A percentile compares a stretch with the other conserved stretches of the same genome.
Conservation (phyloP, 2,113 vertebrate genomes). For the Lophochroa leadbeateri region DNA sequence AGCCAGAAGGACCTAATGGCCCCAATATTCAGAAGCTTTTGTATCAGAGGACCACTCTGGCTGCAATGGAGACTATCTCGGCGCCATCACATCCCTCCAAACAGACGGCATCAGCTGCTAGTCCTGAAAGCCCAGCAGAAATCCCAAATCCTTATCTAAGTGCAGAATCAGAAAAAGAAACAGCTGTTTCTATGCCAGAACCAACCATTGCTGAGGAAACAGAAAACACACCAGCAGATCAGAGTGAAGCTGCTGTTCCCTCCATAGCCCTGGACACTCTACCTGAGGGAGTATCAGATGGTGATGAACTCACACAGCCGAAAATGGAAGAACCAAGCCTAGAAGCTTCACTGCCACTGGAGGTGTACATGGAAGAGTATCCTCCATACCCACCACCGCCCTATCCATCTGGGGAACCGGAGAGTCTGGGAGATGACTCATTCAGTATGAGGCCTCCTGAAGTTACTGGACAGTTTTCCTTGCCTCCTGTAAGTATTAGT, state of each 20-base stretch:
- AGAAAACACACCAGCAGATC: conserved; percentile 46
- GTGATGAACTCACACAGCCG: conserved; percentile 1
- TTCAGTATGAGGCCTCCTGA: conserved; percentile 91
- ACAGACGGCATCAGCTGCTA: conserved; percentile 38
- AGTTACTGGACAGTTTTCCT: conserved; percentile 89
- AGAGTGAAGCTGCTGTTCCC: conserved; percentile 72
- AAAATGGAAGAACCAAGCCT: conserved; percentile 52
- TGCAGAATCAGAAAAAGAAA: conserved; percentile 61
- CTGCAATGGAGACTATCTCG: conserved; percentile 90
- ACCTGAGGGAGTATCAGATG: conserved; percentile 64
- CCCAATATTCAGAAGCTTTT: conserved; percentile 97
- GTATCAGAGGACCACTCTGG: conserved; percentile 95
- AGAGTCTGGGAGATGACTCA: conserved; percentile 84
- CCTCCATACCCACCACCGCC: conserved; percentile 97
- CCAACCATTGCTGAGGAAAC: conserved; percentile 47
- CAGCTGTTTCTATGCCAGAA: conserved; percentile 54
- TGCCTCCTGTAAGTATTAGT: conserved; percentile 87
- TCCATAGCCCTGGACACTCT: conserved; percentile 74
- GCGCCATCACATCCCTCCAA: conserved; percentile 77
- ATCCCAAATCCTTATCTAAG: conserved; percentile 72
- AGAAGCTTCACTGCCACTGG: conserved; percentile 76
- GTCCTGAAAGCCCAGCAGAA: conserved; percentile 65
- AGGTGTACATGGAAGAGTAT: conserved; percentile 91
- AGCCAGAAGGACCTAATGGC: conserved; percentile 93
- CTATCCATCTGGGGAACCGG: conserved; percentile 89